Conservation (phyloP, 2,888 invertebrate genomes). For the Ormyrus rosae region DNA sequence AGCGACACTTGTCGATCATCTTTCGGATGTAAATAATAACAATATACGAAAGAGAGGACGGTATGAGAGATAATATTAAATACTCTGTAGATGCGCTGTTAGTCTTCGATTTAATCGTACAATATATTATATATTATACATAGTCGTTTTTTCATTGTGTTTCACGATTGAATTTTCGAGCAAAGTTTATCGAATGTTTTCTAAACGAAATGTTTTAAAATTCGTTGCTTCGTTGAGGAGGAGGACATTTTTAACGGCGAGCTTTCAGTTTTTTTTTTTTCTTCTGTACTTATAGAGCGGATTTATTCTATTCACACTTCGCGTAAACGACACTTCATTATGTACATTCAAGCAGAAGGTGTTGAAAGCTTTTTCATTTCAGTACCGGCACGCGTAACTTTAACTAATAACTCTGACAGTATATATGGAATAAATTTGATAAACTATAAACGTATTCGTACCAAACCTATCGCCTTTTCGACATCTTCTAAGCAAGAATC, state of each 20-base stretch:
- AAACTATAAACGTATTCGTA: background rate
- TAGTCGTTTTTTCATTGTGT: background rate
- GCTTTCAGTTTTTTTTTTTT: background rate
- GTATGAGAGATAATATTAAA: background rate
- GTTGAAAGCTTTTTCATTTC: too few species aligned
- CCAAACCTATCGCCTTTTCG: slow-evolving; percentile 14
- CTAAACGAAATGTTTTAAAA: background rate
- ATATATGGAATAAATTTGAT: slow-evolving; percentile 25
- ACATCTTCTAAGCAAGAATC: slow-evolving; percentile 32
- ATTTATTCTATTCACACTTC: too few species aligned
- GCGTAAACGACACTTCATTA: too few species aligned
- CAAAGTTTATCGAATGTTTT: slow-evolving; percentile 4
- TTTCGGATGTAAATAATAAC: slow-evolving; percentile 45
- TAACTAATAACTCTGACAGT: too few species aligned
- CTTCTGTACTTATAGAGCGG: background rate
- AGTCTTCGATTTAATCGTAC: background rate
- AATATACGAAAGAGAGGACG: background rate
- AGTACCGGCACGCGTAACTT: too few species aligned
- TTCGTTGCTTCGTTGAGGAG: background rate
- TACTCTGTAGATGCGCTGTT: slow-evolving; percentile 1
- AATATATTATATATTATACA: background rate
- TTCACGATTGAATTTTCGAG: slow-evolving; percentile 6
- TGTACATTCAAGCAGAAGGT: too few species aligned
- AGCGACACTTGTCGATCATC: slow-evolving; percentile 31
- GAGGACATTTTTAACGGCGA: background rate